Evolutionary conservation across 2,888 invertebrate genomes (phyloP).

Genomic region (Dromius quadrimaculatus): DNA sequence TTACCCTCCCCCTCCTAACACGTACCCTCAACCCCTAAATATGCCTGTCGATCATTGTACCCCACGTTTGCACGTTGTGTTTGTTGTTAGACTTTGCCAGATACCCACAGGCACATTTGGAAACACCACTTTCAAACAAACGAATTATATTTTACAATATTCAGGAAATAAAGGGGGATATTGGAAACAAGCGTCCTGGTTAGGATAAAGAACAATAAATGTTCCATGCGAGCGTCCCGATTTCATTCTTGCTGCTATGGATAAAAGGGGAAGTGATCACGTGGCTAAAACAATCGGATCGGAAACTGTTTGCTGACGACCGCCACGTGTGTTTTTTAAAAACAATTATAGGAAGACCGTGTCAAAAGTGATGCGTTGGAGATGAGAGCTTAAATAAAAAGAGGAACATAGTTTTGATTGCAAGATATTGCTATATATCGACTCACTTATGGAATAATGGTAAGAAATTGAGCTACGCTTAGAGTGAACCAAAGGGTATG

Average conservation of each 20-base stretch:
- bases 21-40: slow-evolving; percentile 3
- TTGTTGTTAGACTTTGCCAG: slow-evolving; percentile 20
- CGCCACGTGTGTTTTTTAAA: slow-evolving; percentile 45
- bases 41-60: slow-evolving; percentile 8
- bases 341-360: slow-evolving; percentile 44
- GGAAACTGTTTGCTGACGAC: slow-evolving; percentile 46
- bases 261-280: slow-evolving; percentile 39
- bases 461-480: too few species aligned
- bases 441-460: too few species aligned
- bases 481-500: too few species aligned
- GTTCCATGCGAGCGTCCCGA: not conserved
- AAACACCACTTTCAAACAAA: not conserved
- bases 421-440: too few species aligned
- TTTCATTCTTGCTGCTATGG: slow-evolving; percentile 6
- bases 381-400: slow-evolving; percentile 14
- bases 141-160: not conserved
- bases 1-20: slow-evolving; percentile 16
- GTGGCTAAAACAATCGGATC: slow-evolving; percentile 51
- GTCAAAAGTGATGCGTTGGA: slow-evolving; percentile 35
- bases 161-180: not conserved
- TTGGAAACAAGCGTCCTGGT: not conserved
- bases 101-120: not conserved
- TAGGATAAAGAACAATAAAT: not conserved
- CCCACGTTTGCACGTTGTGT: slow-evolving; percentile 8
- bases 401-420: not conserved